Evolutionary conservation across 2,888 invertebrate genomes (phyloP), one percentile per base, ranked within the genome.

Genomic region (Cheilosia vernalis): DNA sequence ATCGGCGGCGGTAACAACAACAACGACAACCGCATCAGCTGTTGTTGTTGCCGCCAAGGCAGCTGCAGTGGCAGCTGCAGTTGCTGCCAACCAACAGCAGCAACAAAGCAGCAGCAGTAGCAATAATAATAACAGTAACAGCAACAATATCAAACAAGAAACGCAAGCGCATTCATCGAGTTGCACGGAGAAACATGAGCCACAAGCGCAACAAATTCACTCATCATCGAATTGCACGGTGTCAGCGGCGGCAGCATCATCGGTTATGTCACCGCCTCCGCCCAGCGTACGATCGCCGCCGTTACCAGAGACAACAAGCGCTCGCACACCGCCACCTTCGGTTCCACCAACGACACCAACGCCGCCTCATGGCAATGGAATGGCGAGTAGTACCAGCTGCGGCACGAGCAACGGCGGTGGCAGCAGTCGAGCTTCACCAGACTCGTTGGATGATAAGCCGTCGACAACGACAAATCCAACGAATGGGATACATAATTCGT

Each of bases 361-460:
- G 55, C 90, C 90, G 58, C 89, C 91, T 21, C 91, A 91, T 67
- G 91, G 91, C 49, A 92, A 91, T 87, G 91, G 90, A 44, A 90
- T 88, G 40, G 89, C 90, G 49, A 88, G 88, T 21, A 89, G 88
- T 77, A 89, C 89, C 42, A 89, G 89, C 66, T 88, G 89, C 56
- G 85, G 85, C 49, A 89, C 89, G 6, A 90, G 90, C 77, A 91
- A 90, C 76, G 89, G 90, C 15, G 89, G 89, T 9, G 89, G 89
- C 47, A 92, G 91, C 85, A 90, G 90, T 88, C 89, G 92, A n/a
- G 90, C 91, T 37, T 92, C 92, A 21, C 92, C 92, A 33, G 92
- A 92, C 61, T 92, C 91, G 1, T 86, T 90, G 55, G 91, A 91
- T 82, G 92, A 92, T 72, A 92, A 90, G 70, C 91, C 91, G 4